Evolutionary conservation across 2,888 invertebrate genomes (phyloP), one percentile per base, ranked within the genome.

Genomic region (Pterostichus niger): DNA sequence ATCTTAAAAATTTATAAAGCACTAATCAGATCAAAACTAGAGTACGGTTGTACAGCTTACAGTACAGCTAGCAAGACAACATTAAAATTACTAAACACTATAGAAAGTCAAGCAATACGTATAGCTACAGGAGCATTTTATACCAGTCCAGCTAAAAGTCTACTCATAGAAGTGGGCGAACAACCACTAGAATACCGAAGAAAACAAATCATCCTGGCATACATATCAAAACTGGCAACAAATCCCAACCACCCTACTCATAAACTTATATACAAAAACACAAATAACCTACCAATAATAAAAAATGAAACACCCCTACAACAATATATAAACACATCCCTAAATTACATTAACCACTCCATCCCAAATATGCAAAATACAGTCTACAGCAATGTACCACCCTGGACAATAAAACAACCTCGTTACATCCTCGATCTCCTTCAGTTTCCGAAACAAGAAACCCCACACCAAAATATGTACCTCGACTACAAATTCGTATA

Each of bases 91-190:
- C 24, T 81, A 11, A 71, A 81, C 15, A 46, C 31, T n/a, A 71
- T 81, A 33, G 15, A 35, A 52, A 31, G 49, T 13, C 31, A 31
- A 52, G 68, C 68, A 31, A 71, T 71, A 9, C 33, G 71, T 35
- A 71, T 71, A 71, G 81, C 81, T 35, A 15, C 54, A 5, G 81
- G 81, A 3, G 81, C 81, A 44, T 81, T 71, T 24, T 10, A 35
- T 6, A 81, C 81, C 7, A 81, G 54, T 13, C 81, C 81, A 9
- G 15, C 71, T 9, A 13, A 31, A 31, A 52, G 31, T 13, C 15
- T 81, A 11, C n/a, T 52, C 11, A 33, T 44, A 7, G 68, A 71
- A 81, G 68, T 52, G 6, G 68, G 68, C 24, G 68, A 71, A 71
- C 49, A 31, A 49, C 71, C 81, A 11, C 61, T 79, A 31, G 10